These are phyloP conservation scores for Phorcus lineatus DNA, from an alignment of 2,888 invertebrate genomes.

Conservation along the genomic window DNA sequence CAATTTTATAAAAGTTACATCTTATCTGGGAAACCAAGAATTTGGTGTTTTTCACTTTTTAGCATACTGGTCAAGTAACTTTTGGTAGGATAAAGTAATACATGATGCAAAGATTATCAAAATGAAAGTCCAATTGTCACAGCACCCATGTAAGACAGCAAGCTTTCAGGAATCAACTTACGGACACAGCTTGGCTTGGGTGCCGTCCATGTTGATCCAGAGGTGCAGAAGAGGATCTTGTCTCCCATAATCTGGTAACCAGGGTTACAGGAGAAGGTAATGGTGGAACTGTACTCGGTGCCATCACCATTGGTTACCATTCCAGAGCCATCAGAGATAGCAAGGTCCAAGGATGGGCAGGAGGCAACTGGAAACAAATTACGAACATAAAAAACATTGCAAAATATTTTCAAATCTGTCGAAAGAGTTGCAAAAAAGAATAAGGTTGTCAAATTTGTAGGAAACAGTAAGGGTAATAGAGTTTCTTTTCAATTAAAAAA, in stretches of 20 bases:
- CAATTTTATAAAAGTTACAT: no score
- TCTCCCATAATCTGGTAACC: conserved; percentile 58
- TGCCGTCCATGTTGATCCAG: conserved; percentile 50
- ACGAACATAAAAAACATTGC: background rate
- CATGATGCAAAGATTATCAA: background rate
- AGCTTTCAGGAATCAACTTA: conserved; percentile 29
- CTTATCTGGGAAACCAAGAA: no score
- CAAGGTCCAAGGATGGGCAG: conserved; percentile 2
- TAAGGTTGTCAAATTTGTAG: no score
- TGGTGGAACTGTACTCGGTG: conserved; percentile 47
- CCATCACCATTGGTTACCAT: conserved; percentile 24
- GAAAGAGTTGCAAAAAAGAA: no score
- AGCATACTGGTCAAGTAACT: no score
- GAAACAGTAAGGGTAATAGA: no score
- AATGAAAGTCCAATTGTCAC: background rate
- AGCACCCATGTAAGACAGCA: background rate
- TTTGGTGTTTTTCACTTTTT: no score
- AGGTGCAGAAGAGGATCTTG: conserved; percentile 55
- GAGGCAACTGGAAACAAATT: conserved; percentile 26
- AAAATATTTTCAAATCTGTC: background rate
- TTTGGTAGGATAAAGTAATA: background rate
- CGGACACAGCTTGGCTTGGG: conserved; percentile 50
- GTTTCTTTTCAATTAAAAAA: no score
- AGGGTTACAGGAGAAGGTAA: conserved; percentile 52
- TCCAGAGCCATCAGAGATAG: conserved; percentile 19